Evolutionary conservation across 2,113 vertebrate genomes (phyloP).

Genomic region (Acanthisitta chloris): DNA sequence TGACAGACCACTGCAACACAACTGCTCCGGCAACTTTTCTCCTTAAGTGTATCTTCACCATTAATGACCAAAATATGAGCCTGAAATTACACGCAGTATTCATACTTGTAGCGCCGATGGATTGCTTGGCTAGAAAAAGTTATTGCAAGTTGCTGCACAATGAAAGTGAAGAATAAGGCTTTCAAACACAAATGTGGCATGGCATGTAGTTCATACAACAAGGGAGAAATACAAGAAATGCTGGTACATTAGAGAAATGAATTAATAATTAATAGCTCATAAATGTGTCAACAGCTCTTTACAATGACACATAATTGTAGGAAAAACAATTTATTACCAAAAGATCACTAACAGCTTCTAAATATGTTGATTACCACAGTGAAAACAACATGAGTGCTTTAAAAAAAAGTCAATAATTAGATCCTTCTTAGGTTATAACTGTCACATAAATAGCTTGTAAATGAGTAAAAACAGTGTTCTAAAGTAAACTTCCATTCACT

Average conservation of each 20-base stretch:
- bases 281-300: conserved; percentile 54
- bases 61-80: background rate
- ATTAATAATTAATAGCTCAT: conserved; percentile 50
- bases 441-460: conserved; percentile 7
- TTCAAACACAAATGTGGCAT: background rate
- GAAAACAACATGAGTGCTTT: background rate
- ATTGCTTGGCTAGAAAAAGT: background rate
- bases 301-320: background rate
- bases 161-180: background rate
- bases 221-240: background rate
- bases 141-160: background rate
- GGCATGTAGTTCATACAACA: background rate
- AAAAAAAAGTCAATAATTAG: background rate
- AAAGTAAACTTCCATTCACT: background rate
- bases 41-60: background rate
- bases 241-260: background rate
- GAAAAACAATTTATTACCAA: background rate
- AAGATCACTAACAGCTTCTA: conserved; percentile 34
- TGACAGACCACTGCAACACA: background rate
- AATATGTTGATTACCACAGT: background rate
- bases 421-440: background rate
- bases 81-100: background rate
- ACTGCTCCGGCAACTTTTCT: background rate
- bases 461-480: background rate
- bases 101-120: background rate